These are phyloP conservation scores for Drosophila kokeensis DNA, from an alignment of 2,888 invertebrate genomes.

Conservation along the genomic window DNA sequence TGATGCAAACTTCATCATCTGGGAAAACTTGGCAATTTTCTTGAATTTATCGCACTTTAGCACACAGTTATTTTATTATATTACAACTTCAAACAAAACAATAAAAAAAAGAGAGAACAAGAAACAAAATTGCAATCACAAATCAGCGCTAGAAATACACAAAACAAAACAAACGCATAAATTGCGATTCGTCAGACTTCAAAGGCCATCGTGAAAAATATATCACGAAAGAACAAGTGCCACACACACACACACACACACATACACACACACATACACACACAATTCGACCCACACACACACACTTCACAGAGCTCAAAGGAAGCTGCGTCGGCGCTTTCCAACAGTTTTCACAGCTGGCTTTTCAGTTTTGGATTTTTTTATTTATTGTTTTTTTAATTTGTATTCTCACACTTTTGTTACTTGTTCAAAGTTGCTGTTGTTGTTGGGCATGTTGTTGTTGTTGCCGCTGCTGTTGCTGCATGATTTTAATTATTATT, in stretches of 20 bases:
- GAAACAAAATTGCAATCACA: constrained; percentile 18
- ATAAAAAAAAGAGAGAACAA: neutral
- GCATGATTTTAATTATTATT: constrained; percentile 33
- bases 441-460: constrained; percentile 24
- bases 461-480: constrained; percentile 21
- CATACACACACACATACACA: neutral
- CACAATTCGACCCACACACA: neutral
- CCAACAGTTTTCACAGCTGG: constrained; percentile 28
- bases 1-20: neutral
- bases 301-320: constrained; percentile 15
- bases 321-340: constrained; percentile 32
- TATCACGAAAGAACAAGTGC: constrained; percentile 5
- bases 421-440: constrained; percentile 47
- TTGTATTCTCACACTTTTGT: constrained; percentile 33
- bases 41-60: neutral
- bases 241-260: constrained; percentile 6
- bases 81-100: constrained; percentile 1
- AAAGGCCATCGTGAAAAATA: constrained; percentile 10
- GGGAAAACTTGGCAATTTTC: neutral
- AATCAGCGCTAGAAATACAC: constrained; percentile 14
- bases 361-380: constrained; percentile 8
- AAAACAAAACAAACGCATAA: constrained; percentile 21
- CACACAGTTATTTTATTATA: neutral
- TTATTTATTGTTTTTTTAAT: constrained; percentile 8
- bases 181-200: constrained; percentile 8